Conservation (phyloP, 2,797 vertebrate genomes). For the Myotis pilosus region DNA sequence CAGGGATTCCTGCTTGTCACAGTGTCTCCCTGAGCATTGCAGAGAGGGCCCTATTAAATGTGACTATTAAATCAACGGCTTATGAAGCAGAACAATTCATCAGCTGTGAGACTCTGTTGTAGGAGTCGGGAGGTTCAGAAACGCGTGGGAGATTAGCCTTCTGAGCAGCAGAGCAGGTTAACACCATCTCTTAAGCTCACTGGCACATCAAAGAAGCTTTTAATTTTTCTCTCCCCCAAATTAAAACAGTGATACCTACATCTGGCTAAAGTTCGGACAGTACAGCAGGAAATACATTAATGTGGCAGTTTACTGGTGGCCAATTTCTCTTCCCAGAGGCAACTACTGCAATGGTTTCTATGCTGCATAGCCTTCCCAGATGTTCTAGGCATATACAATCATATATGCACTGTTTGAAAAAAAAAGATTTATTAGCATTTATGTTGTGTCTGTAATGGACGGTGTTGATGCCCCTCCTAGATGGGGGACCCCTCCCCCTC, state of each 20-base stretch:
- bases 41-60: not conserved
- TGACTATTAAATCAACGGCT: constrained; percentile 25
- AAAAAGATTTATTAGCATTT: not conserved
- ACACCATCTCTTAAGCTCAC: not conserved
- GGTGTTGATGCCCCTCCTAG: not conserved
- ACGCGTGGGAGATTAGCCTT: not conserved
- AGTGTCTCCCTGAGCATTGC: not conserved
- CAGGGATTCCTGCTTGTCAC: not conserved
- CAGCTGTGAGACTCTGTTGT: not conserved
- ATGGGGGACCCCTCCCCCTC: not conserved
- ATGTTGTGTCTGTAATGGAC: not conserved
- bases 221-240: not conserved
- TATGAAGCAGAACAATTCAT: not conserved
- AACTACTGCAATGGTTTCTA: not conserved
- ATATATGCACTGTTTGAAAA: not conserved
- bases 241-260: not conserved
- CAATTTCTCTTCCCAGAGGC: not conserved
- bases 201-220: not conserved
- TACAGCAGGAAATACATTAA: not conserved
- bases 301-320: not conserved
- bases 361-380: not conserved
- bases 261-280: not conserved
- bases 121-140: not conserved
- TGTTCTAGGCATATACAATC: not conserved
- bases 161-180: not conserved